Base-by-base conservation (phyloP, 2,888 invertebrate genomes). In the Sepioteuthis lessoniana region DNA sequence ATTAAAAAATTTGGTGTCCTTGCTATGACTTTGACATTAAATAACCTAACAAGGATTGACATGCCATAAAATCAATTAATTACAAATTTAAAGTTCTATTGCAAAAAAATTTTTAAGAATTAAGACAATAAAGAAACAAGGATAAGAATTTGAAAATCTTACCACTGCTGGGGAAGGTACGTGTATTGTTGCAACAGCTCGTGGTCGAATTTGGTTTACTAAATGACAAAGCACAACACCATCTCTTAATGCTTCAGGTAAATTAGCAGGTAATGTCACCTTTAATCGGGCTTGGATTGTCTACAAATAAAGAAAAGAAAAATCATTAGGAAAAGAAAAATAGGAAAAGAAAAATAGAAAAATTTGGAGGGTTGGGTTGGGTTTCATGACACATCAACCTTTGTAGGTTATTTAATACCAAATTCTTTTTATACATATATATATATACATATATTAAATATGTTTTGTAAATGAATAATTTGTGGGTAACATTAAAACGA, bases 181-280 rank as follows among this genome's bases (percentile, higher is more conserved):
- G 97, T 99, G 99, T 95, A 99, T 99, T 96, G 98, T 99, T 95
- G 98, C 98, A 94, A 99, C 99, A 94, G 99, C 98, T 95, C 99
- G 98, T 91, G 99, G 99, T 95, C 98, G 98, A 96, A 99, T 98
- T 97, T 98, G 98, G 97, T 99, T 99, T 94, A 99, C 99, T 96
- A 99, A 98, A 97, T 99, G 99, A 97, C 99, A 99, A 95, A 99
- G 97, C 95, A 99, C 98, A 94, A 99, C 99, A 38, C 99, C 99
- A 97, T 99, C 99, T 50, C 98, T 98, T 95, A 99, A 97, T 93
- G 98, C 98, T 90, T 98, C 98, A 93, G 98, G 96, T 96, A 99
- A 97, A 97, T 99, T 98, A 96, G 98, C 98, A 0, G 99, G 99
- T 94, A 99, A 97, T 7, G 98, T 98, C 98, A 99, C 98, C 97